These are phyloP conservation scores for Luscinia luscinia DNA, from an alignment of 2,797 vertebrate species.

Conservation along the genomic window DNA sequence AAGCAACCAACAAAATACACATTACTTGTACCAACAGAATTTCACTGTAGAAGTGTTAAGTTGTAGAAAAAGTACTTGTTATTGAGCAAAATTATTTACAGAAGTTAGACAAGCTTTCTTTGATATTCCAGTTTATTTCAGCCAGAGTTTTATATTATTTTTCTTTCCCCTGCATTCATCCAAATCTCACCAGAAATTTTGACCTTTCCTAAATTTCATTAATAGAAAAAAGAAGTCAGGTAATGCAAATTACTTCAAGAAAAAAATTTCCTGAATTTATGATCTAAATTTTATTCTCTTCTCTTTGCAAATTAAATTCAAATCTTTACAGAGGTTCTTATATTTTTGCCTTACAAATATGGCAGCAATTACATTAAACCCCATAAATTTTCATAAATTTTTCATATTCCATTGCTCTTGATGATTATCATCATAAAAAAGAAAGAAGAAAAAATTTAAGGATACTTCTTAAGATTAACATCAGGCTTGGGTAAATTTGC, in stretches of 20 bases:
- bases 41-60: background rate
- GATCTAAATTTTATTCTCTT: background rate
- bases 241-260: background rate
- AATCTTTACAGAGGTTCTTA: background rate
- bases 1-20: background rate
- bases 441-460: background rate
- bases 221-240: background rate
- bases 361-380: constrained; percentile 29
- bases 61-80: background rate
- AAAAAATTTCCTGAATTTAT: background rate
- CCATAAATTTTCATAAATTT: constrained; percentile 52
- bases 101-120: background rate
- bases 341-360: constrained; percentile 56
- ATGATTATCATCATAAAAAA: constrained; percentile 58
- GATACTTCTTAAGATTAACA: constrained; percentile 24
- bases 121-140: background rate
- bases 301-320: constrained; percentile 37
- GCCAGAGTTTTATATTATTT: background rate
- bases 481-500: constrained; percentile 52
- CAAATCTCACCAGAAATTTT: background rate
- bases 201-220: background rate
- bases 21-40: background rate
- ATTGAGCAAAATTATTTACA: background rate
- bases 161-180: background rate
- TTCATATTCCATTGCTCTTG: constrained; percentile 46